A percentile compares a stretch with the other conserved stretches of the same genome.
Conservation (phyloP, 2,888 invertebrate species). For the Steinernema hermaphroditum region DNA sequence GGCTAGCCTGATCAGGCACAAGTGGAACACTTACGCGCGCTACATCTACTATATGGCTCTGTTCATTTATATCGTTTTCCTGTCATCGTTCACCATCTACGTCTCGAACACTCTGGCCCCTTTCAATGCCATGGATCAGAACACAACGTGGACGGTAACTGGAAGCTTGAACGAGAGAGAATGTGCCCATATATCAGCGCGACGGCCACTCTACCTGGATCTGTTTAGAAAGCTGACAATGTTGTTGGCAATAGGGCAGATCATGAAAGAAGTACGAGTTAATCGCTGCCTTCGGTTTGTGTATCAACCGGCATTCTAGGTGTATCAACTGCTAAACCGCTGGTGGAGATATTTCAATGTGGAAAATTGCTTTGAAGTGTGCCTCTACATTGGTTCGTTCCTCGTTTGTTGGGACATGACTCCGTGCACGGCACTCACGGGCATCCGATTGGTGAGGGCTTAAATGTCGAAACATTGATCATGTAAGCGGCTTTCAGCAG, state of each 20-base stretch:
- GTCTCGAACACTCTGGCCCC: constrained; percentile 66
- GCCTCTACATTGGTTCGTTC: constrained; percentile 69
- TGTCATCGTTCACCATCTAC: constrained; percentile 69
- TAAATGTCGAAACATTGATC: background rate
- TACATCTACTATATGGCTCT: constrained; percentile 70
- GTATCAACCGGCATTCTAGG: too few relatives aligned
- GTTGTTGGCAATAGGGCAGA: constrained; percentile 67
- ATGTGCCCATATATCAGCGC: background rate
- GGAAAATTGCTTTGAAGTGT: constrained; percentile 70
- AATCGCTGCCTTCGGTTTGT: too few relatives aligned
- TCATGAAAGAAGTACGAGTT: constrained; percentile 67
- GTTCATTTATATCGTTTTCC: constrained; percentile 68
- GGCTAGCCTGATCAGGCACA: constrained; percentile 69
- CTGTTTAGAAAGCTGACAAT: constrained; percentile 54
- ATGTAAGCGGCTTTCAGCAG: constrained; percentile 55
- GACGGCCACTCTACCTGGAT: background rate
- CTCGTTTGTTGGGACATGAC: constrained; percentile 69
- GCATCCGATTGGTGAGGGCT: constrained; percentile 66
- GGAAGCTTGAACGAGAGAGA: constrained; percentile 37
- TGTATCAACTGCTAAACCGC: constrained; percentile 68
- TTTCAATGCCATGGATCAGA: constrained; percentile 44
- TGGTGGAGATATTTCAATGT: constrained; percentile 68
- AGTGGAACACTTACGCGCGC: constrained; percentile 70
- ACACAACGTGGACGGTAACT: background rate
- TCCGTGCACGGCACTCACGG: constrained; percentile 67